Base-by-base conservation (phyloP, 37 sponge, comb jelly and placozoan genomes). In the Crambe crambe region DNA sequence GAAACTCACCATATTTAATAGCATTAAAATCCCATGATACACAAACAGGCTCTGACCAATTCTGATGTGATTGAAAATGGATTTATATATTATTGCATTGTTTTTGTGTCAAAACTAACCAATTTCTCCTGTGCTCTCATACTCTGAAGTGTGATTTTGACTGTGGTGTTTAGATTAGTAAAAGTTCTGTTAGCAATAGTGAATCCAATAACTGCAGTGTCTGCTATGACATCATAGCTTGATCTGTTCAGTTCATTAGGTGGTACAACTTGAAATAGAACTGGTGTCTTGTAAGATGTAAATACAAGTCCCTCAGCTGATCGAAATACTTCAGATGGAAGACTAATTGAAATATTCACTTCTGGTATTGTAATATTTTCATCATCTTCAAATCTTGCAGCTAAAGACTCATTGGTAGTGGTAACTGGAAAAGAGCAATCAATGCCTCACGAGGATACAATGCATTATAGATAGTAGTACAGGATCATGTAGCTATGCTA, bases 21-120 rank as follows among this genome's bases (percentile, higher is more conserved):
- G 59, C 74, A 32, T 60, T 73, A 26, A 88, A 88, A 72, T 83
- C 83, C 83, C 83, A 88, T 17, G 79, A 82, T n/a, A 82, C 89
- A 73, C 89, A 88, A 1, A 60, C 44, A 21, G 73, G 78, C 30
- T 72, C 25, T 18, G 78, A 85, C 44, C 61, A 85, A 35, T 73
- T 82, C 82, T 82, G 54, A n/a, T n/a, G n/a, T n/a, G n/a, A n/a
- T 34, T 62, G 1, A 32, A 2, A 60, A 31, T 51, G 79, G 3
- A 27, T 40, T 18, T 62, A 31, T 43, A 42, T 43, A 23, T 40
- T n/a, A 25, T 35, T 72, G n/a, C 29, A 47, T 47, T 6, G 12
- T 47, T 47, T 47, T 15, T 47, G 51, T 15, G 12, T 15, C 22
- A 37, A 10, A 58, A 71, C 72, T 59, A 37, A 80, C 72, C 61